These are phyloP conservation scores for Malurus splendens DNA, from an alignment of 2,797 vertebrate genomes.

Conservation along the genomic window DNA sequence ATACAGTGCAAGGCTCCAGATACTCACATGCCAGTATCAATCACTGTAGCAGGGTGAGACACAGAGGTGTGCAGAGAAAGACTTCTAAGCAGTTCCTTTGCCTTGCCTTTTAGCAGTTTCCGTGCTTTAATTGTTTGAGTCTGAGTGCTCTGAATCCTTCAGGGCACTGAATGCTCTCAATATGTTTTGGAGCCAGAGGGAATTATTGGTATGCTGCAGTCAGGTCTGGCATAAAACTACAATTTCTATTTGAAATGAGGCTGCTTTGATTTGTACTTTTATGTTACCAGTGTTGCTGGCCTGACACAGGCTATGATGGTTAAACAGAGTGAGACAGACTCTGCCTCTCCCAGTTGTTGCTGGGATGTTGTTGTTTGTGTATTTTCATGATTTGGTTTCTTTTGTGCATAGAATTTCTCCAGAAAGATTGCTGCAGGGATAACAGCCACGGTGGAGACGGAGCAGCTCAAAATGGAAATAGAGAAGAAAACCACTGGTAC, in stretches of 20 bases:
- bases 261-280: neutral
- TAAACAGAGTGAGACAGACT: neutral
- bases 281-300: neutral
- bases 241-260: neutral
- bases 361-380: neutral
- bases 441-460: constrained; percentile 46
- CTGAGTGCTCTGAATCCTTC: neutral
- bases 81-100: neutral
- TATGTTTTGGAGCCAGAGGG: neutral
- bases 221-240: neutral
- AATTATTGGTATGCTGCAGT: neutral
- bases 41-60: neutral
- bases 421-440: constrained; percentile 50
- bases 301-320: neutral
- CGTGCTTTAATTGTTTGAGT: neutral
- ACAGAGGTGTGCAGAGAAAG: neutral
- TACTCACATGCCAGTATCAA: neutral
- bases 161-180: neutral
- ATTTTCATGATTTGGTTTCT: neutral
- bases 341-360: neutral
- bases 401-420: constrained; percentile 56
- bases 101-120: neutral
- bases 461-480: constrained; percentile 56
- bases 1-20: neutral
- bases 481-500: constrained; percentile 27